Base-by-base conservation (phyloP, 1,140 invertebrate species). In the Pristionchus pacificus region DNA sequence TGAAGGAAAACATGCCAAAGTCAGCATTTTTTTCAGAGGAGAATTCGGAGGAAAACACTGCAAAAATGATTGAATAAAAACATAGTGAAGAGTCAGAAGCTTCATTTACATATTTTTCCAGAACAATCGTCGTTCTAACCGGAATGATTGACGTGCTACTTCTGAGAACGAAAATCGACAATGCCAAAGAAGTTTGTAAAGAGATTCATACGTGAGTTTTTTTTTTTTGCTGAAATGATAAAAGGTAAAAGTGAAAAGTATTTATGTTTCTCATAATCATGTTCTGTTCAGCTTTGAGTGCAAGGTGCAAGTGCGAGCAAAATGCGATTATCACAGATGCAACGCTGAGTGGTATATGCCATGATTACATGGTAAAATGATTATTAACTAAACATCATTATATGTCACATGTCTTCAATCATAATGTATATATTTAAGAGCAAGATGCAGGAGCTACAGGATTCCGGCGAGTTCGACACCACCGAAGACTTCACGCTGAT, bases 1-100 rank as follows among this genome's bases (percentile, higher is more conserved):
- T 90, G 1, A 85, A 86, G 57, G 83, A 88, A 15, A 87, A 89
- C 83, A 77, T 85, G 80, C 58, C 78, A 27, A 68, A 65, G 71
- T 72, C n/a, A n/a, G n/a, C n/a, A n/a, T n/a, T n/a, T n/a, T n/a
- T n/a, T n/a, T n/a, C n/a, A n/a, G n/a, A n/a, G n/a, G n/a, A n/a
- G n/a, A n/a, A n/a, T n/a, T n/a, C n/a, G n/a, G n/a, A n/a, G n/a
- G n/a, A n/a, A n/a, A n/a, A n/a, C n/a, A n/a, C n/a, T n/a, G n/a
- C n/a, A n/a, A n/a, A n/a, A n/a, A n/a, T n/a, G n/a, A n/a, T n/a
- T n/a, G n/a, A n/a, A n/a, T 27, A 1, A 28, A 24, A 10, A 64
- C 15, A 63, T 38, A 10, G 3, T 57, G 10, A 24, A 15, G 15
- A 15, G 3, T 49, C 6, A 49, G 19, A 49, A 49, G 19, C 19